Base-by-base conservation (phyloP, 2,888 invertebrate genomes). In the Pteria penguin region DNA sequence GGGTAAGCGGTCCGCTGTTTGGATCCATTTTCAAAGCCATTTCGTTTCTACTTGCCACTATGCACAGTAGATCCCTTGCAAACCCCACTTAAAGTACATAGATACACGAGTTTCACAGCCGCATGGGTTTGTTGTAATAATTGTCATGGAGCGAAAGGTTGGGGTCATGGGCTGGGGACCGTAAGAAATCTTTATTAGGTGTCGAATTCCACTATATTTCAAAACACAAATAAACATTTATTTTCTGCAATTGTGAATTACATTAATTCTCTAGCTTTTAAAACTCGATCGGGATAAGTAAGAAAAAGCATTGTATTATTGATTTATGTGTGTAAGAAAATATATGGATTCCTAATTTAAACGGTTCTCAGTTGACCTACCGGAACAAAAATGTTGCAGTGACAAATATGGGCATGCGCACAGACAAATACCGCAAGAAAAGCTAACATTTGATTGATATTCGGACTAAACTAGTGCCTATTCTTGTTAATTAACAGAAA, bases 101-200 rank as follows among this genome's bases (percentile, higher is more conserved):
- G 32, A 57, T 33, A 68, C 57, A 31, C 31, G 58, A 31, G 26
- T 11, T 27, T 57, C 52, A 45, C 57, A 52, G 36, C 72, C 57
- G 69, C 76, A 72, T 71, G 74, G 73, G 63, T 79, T 80, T 85
- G 83, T 88, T 86, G 84, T 70, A 73, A 79, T 81, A 84, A 86
- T 88, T 76, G 84, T 82, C 83, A 84, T 82, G 85, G 84, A 68
- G 82, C 76, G 62, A 76, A 75, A 82, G 80, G 80, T 79, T 72
- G 81, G 60, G 70, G 67, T 72, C 71, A 73, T 68, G 57, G 55
- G 45, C 33, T 54, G 61, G 54, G 70, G 70, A 67, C 55, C 69
- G 55, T 55, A 57, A 33, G 70, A 63, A 45, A 24, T 31, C 18
- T 31, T 29, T 29, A n/a, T n/a, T n/a, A n/a, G n/a, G n/a, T n/a